Conservation (phyloP, 1,140 invertebrate genomes). For the Sminthurinus signatus region DNA sequence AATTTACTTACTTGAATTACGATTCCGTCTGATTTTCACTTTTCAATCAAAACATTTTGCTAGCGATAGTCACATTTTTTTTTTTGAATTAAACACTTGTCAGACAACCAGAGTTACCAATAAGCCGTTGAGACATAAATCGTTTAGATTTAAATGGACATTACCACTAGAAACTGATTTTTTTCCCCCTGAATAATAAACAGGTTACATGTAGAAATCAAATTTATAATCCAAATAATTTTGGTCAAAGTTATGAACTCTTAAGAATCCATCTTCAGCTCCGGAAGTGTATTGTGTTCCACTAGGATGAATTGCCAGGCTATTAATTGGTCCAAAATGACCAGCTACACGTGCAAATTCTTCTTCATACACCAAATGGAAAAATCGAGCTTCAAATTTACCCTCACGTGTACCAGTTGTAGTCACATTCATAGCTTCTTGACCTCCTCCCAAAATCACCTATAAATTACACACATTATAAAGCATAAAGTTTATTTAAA, state of each 20-base stretch:
- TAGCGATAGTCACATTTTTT: too few species aligned
- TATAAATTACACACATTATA: too few species aligned
- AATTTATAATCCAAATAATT: constrained; percentile 96
- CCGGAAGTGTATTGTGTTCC: constrained; percentile 94
- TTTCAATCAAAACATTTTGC: too few species aligned
- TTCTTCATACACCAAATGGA: constrained; percentile 98
- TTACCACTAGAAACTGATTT: too few species aligned
- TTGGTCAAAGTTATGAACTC: constrained; percentile 93
- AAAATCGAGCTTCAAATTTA: constrained; percentile 98
- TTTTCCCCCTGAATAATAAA: not conserved
- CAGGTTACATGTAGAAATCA: constrained; percentile 61
- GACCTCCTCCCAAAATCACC: constrained; percentile 90
- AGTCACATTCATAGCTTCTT: constrained; percentile 98
- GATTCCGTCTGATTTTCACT: too few species aligned
- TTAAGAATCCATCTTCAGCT: constrained; percentile 97
- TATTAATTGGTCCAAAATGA: constrained; percentile 99
- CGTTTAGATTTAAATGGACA: too few species aligned
- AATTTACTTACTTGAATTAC: too few species aligned
- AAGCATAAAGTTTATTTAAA: too few species aligned
- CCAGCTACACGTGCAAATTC: constrained; percentile 97
- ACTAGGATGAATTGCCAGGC: constrained; percentile 95
- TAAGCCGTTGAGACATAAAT: too few species aligned
- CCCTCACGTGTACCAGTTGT: constrained; percentile 90
- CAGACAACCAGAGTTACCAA: not conserved
- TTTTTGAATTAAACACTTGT: too few species aligned